Evolutionary conservation across 1,140 invertebrate genomes (phyloP).

Genomic region (Cheumatopsyche charites): DNA sequence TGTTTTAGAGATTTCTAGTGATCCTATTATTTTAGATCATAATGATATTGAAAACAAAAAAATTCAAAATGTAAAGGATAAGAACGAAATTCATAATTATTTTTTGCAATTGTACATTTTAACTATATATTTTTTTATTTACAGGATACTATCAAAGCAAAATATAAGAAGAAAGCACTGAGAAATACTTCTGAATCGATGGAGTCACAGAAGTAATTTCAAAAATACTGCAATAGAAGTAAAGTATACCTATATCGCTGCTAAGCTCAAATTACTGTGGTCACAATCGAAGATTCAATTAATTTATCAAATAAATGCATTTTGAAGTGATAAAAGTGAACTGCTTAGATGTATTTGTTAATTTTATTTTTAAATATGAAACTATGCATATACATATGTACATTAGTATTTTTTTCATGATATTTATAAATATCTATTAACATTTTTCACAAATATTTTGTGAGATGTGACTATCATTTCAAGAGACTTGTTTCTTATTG

Average conservation of each 20-base stretch:
- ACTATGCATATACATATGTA: too few relatives aligned
- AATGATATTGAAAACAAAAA: neutral
- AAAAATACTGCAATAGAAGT: neutral
- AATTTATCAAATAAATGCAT: too few relatives aligned
- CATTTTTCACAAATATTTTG: neutral
- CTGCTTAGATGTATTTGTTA: too few relatives aligned
- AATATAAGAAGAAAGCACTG: neutral
- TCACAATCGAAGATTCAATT: too few relatives aligned
- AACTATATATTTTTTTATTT: slow-evolving; percentile 28
- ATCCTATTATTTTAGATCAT: neutral
- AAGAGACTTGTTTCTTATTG: too few relatives aligned
- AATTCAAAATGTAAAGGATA: neutral
- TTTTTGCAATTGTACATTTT: neutral
- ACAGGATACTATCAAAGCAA: slow-evolving; percentile 17
- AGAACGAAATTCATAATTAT: neutral
- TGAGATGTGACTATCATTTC: too few relatives aligned
- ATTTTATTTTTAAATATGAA: too few relatives aligned
- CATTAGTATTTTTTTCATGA: slow-evolving; percentile 8
- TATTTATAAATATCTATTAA: neutral
- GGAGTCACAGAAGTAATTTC: neutral
- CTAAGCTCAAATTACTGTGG: too few relatives aligned
- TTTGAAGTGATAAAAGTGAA: too few relatives aligned
- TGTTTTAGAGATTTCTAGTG: neutral
- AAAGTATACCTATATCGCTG: too few relatives aligned
- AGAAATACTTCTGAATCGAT: neutral